phyloP scores from a whole-genome alignment of 2,797 vertebrate genomes.

The Periophthalmus magnuspinnatus region DNA sequence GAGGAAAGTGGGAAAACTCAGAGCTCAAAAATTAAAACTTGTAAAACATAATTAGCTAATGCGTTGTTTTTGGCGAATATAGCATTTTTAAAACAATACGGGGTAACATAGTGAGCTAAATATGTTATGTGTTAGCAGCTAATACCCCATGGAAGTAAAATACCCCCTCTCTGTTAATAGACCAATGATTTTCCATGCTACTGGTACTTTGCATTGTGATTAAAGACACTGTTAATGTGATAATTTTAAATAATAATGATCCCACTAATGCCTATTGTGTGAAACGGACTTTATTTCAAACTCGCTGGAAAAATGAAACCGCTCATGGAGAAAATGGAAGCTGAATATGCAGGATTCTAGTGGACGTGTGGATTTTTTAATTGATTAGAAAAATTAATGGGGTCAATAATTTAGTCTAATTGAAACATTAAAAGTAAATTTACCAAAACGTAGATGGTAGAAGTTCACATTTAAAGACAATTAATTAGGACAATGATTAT shows the following conservation, averaged over 20 bases:
- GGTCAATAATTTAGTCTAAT: slow-evolving; percentile 9
- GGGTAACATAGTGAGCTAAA: no score
- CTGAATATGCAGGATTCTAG: slow-evolving; percentile 11
- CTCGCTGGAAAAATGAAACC: not conserved
- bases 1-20: no score
- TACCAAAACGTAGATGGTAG: not conserved
- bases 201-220: not conserved
- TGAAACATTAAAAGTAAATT: slow-evolving; percentile 14
- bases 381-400: slow-evolving; percentile 8
- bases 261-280: not conserved
- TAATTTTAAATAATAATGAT: not conserved
- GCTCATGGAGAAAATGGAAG: slow-evolving; percentile 4
- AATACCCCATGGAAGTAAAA: no score
- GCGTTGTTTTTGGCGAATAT: no score
- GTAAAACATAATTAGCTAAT: no score
- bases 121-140: no score
- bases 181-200: no score
- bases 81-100: no score
- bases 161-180: no score
- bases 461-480: slow-evolving; percentile 6
- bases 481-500: not conserved
- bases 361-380: not conserved
- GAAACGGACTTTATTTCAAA: not conserved
- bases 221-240: not conserved
- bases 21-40: no score